phyloP scores from a whole-genome alignment of 2,888 invertebrate genomes.

The Agrotis puta region DNA sequence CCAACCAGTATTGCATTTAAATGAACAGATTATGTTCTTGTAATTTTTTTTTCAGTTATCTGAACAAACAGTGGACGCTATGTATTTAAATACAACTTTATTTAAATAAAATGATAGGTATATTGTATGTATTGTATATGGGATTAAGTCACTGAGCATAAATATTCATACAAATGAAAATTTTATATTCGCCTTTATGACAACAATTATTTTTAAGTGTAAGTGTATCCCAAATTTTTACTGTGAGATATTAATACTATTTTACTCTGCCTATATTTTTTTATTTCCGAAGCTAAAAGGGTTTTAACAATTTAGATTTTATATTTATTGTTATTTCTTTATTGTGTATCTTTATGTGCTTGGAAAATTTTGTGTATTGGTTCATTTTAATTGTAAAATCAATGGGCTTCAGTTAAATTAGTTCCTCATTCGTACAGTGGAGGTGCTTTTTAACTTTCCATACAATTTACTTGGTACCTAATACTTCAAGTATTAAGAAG shows the following conservation, averaged over 20 bases:
- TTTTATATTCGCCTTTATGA: conserved; percentile 36
- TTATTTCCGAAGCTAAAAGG: conserved; percentile 25
- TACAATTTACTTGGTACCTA: too few species aligned
- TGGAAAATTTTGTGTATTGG: background rate
- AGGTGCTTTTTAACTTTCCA: too few species aligned
- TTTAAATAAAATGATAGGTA: conserved; percentile 9
- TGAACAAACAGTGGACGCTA: conserved; percentile 7
- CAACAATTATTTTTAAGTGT: conserved; percentile 49
- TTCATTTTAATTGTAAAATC: background rate
- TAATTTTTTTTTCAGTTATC: conserved; percentile 41
- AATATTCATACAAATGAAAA: conserved; percentile 47
- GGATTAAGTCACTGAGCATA: conserved; percentile 13
- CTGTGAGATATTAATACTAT: conserved; percentile 24
- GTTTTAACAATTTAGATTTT: conserved; percentile 28
- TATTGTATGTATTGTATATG: background rate
- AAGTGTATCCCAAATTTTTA: conserved; percentile 27
- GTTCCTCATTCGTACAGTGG: too few species aligned
- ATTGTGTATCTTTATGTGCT: background rate
- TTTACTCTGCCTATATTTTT: conserved; percentile 24
- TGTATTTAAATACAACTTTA: conserved; percentile 28
- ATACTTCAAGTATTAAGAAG: too few species aligned
- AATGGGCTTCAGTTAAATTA: background rate
- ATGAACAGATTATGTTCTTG: conserved; percentile 37
- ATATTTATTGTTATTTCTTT: conserved; percentile 21
- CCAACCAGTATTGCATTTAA: conserved; percentile 44